Conservation (phyloP, 2,113 vertebrate genomes). For the Eulemur rufifrons region DNA sequence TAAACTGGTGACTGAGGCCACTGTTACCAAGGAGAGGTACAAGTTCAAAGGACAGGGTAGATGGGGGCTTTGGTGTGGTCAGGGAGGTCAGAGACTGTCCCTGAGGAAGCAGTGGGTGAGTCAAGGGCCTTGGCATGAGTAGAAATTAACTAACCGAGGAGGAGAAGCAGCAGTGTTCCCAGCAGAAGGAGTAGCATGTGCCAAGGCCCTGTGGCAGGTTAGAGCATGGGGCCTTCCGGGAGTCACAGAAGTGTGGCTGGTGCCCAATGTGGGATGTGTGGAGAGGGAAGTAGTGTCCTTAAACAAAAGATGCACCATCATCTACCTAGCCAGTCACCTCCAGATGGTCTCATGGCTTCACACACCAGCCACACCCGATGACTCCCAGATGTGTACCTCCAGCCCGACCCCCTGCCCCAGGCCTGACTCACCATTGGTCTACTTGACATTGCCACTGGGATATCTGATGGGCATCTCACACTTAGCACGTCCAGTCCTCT, state of each 20-base stretch:
- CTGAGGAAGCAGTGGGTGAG: background rate
- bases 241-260: background rate
- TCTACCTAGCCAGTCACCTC: background rate
- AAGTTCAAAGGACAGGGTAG: background rate
- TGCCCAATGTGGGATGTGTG: background rate
- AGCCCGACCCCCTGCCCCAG: background rate
- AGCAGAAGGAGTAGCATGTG: too few species aligned
- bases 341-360: rapidly evolving
- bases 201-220: background rate
- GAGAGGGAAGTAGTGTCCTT: background rate
- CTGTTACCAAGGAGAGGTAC: background rate
- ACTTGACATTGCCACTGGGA: rapidly evolving
- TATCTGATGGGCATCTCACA: background rate
- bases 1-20: rapidly evolving
- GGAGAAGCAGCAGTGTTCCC: background rate
- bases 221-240: background rate
- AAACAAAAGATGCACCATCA: background rate
- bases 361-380: too few species aligned
- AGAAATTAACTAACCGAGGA: background rate
- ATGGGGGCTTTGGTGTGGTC: background rate
- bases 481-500: background rate
- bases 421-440: background rate
- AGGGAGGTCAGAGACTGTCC: background rate
- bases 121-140: background rate
- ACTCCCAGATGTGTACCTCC: background rate